Evolutionary conservation across 2,113 vertebrate genomes (phyloP).

Genomic region (Scolopax mira): DNA sequence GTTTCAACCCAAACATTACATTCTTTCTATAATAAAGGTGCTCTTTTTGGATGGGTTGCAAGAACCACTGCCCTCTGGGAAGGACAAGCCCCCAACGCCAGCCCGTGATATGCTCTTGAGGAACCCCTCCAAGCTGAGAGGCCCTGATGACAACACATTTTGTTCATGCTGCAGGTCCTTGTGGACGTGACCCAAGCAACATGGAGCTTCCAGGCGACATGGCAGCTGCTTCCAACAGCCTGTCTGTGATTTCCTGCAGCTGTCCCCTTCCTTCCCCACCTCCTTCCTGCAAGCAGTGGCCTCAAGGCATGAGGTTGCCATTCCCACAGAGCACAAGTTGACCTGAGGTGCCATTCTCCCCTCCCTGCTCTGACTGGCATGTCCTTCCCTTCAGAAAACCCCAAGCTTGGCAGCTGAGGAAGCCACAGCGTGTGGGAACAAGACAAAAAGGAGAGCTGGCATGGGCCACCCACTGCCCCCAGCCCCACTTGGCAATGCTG

Average conservation of each 20-base stretch:
- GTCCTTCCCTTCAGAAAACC: neutral
- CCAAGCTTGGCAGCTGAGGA: neutral
- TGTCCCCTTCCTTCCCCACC: neutral
- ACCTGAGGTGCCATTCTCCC: neutral
- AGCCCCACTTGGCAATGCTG: neutral
- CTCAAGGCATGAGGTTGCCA: rapidly evolving
- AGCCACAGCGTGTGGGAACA: rapidly evolving
- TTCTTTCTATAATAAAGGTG: neutral
- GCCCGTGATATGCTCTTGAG: neutral
- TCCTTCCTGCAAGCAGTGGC: neutral
- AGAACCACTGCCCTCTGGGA: neutral
- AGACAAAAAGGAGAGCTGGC: neutral
- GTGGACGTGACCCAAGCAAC: neutral
- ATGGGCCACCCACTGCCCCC: neutral
- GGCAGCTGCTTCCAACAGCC: neutral
- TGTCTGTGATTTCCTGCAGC: rapidly evolving
- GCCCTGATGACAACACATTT: rapidly evolving
- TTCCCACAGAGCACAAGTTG: neutral
- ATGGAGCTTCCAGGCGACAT: neutral
- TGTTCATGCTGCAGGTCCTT: neutral
- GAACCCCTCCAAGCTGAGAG: neutral
- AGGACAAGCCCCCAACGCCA: neutral
- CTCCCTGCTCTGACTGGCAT: neutral
- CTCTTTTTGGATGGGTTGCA: neutral
- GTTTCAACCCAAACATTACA: neutral